phyloP scores from a whole-genome alignment of 2,797 vertebrate species.

The Novumbra hubbsi region DNA sequence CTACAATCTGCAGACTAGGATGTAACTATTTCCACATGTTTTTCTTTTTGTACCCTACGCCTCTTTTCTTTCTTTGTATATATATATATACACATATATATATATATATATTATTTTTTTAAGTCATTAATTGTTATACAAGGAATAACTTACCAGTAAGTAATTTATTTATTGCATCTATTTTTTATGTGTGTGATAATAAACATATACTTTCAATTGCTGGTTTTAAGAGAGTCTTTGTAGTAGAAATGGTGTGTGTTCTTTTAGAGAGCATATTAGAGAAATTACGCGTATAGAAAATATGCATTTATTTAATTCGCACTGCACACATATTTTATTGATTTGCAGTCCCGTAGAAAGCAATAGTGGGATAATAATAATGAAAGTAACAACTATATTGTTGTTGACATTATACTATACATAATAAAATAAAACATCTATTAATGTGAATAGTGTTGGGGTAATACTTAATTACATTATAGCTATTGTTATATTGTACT shows the following conservation, averaged over 20 bases:
- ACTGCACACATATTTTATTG: neutral
- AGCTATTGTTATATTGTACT: conserved; percentile 2
- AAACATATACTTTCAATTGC: conserved; percentile 40
- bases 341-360: neutral
- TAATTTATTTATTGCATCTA: conserved; percentile 59
- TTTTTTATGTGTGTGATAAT: conserved; percentile 39
- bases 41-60: conserved; percentile 56
- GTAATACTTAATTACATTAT: neutral
- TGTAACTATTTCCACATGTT: conserved; percentile 80
- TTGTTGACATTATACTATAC: conserved; percentile 1
- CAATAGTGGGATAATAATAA: neutral
- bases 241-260: conserved; percentile 34
- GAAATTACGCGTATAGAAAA: neutral
- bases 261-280: conserved; percentile 15
- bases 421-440: neutral
- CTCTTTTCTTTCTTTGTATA: conserved; percentile 41
- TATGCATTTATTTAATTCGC: conserved; percentile 2
- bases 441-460: neutral
- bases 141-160: conserved; percentile 80
- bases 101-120: conserved; percentile 46
- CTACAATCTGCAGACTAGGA: conserved; percentile 75
- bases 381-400: conserved; percentile 7
- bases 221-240: conserved; percentile 38
- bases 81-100: neutral
- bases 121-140: conserved; percentile 65